phyloP scores from a whole-genome alignment of 2,113 vertebrate genomes.

The Athene noctua region DNA sequence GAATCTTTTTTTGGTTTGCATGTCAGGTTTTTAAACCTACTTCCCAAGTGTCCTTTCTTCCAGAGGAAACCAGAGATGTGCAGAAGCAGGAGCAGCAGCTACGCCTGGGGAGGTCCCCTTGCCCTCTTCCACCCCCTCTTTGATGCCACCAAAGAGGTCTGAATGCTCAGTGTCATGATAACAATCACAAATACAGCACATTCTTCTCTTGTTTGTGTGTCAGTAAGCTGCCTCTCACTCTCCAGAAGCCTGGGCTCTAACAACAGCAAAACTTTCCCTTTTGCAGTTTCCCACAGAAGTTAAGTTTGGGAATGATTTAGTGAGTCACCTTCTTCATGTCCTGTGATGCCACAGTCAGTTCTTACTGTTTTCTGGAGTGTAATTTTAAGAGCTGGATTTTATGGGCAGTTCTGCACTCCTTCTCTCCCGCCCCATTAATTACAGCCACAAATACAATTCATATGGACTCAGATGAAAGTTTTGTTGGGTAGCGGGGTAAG shows the following conservation, averaged over 20 bases:
- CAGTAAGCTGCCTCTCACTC: background rate
- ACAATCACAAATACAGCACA: background rate
- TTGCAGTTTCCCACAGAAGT: background rate
- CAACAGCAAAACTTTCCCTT: background rate
- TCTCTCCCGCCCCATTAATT: conserved; percentile 11
- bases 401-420: background rate
- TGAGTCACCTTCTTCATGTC: background rate
- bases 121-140: accelerated
- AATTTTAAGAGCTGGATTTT: background rate
- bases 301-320: background rate
- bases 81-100: background rate
- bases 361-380: background rate
- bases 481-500: background rate
- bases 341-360: background rate
- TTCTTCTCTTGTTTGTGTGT: background rate
- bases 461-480: background rate
- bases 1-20: background rate
- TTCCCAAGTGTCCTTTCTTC: background rate
- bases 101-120: accelerated
- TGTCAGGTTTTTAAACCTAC: background rate
- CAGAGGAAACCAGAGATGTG: accelerated
- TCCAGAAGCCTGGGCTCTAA: background rate
- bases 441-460: background rate
- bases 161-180: background rate
- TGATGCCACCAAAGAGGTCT: background rate